phyloP scores from a whole-genome alignment of 2,797 vertebrate species.

The Tenualosa thibaudeaui region DNA sequence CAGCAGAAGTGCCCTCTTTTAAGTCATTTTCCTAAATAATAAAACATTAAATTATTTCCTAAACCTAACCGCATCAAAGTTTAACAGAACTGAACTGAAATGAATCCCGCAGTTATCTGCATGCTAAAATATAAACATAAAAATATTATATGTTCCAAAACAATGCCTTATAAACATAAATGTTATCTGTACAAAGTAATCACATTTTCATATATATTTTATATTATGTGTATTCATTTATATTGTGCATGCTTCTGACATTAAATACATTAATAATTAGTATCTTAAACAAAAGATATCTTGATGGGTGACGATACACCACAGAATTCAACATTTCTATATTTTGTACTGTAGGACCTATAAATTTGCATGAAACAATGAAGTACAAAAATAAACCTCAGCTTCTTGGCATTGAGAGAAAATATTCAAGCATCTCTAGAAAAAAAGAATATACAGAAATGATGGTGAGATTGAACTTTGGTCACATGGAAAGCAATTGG shows the following conservation, averaged over 20 bases:
- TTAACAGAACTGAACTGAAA: constrained; percentile 55
- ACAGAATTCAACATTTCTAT: constrained; percentile 57
- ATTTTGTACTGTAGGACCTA: constrained; percentile 66
- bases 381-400: constrained; percentile 82
- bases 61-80: constrained; percentile 59
- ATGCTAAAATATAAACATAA: constrained; percentile 72
- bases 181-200: constrained; percentile 70
- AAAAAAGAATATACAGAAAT: constrained; percentile 73
- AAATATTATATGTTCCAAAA: constrained; percentile 69
- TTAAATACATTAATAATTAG: constrained; percentile 67
- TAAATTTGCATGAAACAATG: constrained; percentile 70
- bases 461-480: constrained; percentile 71
- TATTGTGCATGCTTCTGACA: constrained; percentile 74
- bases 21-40: constrained; percentile 63
- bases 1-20: constrained; percentile 69
- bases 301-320: constrained; percentile 55
- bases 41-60: constrained; percentile 49
- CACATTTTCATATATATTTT: constrained; percentile 60
- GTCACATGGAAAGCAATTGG: constrained; percentile 69
- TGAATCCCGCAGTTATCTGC: constrained; percentile 67
- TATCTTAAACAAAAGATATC: constrained; percentile 58
- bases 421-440: constrained; percentile 76
- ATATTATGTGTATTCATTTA: constrained; percentile 64
- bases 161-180: constrained; percentile 61
- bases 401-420: constrained; percentile 76